These are phyloP conservation scores for Apeira syringaria DNA, from an alignment of 2,888 invertebrate species.

Conservation along the genomic window DNA sequence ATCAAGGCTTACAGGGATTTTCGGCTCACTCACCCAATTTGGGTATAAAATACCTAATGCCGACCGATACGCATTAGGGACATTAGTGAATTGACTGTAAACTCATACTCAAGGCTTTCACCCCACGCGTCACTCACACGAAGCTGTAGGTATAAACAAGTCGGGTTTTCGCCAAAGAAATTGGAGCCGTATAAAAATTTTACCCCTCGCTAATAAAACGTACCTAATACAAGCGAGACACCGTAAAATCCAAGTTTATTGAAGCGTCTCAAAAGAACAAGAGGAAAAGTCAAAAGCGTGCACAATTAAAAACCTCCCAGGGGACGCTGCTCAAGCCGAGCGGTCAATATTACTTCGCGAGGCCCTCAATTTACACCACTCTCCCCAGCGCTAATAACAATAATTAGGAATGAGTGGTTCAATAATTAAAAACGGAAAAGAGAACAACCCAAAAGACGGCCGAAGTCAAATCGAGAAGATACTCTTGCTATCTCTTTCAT, in stretches of 20 bases:
- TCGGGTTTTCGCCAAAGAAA: constrained; percentile 13
- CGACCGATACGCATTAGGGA: constrained; percentile 69
- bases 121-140: constrained; percentile 22
- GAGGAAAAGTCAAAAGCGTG: constrained; percentile 76
- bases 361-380: constrained; percentile 83
- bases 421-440: constrained; percentile 85
- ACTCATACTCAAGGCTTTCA: constrained; percentile 8
- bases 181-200: constrained; percentile 41
- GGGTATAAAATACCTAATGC: constrained; percentile 76
- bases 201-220: constrained; percentile 58
- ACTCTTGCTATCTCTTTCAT: constrained; percentile 47
- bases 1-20: constrained; percentile 78
- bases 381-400: constrained; percentile 82
- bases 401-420: constrained; percentile 85
- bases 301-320: constrained; percentile 79
- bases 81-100: constrained; percentile 73
- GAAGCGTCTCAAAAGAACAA: constrained; percentile 76
- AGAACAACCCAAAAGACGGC: constrained; percentile 73
- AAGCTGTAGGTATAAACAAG: constrained; percentile 8
- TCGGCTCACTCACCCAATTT: constrained; percentile 71
- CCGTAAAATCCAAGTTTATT: constrained; percentile 77
- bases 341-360: constrained; percentile 78
- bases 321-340: constrained; percentile 67
- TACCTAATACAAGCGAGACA: constrained; percentile 61
- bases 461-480: constrained; percentile 47